Evolutionary conservation across 2,797 vertebrate species (phyloP).

Genomic region (Euthynnus affinis): DNA sequence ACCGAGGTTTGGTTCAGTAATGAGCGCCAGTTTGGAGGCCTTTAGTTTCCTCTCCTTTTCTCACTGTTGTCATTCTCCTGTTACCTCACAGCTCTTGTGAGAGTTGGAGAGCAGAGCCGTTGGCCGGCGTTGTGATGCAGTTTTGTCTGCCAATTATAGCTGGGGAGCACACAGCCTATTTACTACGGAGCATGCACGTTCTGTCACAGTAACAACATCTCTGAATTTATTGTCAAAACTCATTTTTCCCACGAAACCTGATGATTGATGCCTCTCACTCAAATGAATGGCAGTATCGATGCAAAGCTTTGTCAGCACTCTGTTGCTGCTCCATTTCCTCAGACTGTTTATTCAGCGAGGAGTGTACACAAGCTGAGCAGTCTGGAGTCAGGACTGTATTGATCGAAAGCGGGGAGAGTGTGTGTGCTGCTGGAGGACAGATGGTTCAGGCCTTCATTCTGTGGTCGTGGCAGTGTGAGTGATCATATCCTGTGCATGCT

Average conservation of each 20-base stretch:
- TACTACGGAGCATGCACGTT: conserved; percentile 22
- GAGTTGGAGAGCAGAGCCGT: conserved; percentile 32
- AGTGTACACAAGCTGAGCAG: conserved; percentile 67
- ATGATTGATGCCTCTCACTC: conserved; percentile 32
- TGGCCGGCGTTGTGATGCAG: conserved; percentile 25
- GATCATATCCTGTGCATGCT: conserved; percentile 54
- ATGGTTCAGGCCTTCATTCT: conserved; percentile 54
- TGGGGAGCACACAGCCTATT: conserved; percentile 25
- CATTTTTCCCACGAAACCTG: conserved; percentile 15
- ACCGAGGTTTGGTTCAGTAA: conserved; percentile 23
- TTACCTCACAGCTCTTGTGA: conserved; percentile 46
- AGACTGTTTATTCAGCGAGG: conserved; percentile 64
- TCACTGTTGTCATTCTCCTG: conserved; percentile 11
- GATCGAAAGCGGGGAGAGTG: conserved; percentile 59
- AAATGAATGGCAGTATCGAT: conserved; percentile 49
- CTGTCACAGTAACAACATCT: conserved; percentile 9
- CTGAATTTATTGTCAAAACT: conserved; percentile 8
- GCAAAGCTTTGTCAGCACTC: conserved; percentile 58
- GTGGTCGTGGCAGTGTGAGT: conserved; percentile 58
- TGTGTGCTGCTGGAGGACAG: conserved; percentile 55
- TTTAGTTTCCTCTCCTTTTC: conserved; percentile 31
- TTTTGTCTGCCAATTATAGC: conserved; percentile 52
- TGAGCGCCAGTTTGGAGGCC: conserved; percentile 44
- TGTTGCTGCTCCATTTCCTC: conserved; percentile 61
- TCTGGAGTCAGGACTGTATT: conserved; percentile 64